Conservation (phyloP, 2,888 invertebrate genomes). For the Eubasilissa splendida region DNA sequence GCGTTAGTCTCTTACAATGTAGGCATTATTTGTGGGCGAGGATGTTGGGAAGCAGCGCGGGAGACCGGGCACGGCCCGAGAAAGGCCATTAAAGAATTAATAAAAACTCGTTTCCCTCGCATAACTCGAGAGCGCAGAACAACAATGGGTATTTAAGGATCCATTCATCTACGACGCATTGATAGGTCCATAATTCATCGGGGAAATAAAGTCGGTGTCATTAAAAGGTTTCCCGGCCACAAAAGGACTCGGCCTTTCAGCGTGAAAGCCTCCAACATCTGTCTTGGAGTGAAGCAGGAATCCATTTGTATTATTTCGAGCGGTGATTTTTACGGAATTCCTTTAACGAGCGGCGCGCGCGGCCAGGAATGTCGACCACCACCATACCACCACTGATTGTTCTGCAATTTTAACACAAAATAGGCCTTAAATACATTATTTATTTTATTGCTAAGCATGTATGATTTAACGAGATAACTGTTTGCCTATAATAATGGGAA, state of each 20-base stretch:
- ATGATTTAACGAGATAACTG: too few species aligned
- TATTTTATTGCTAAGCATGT: too few species aligned
- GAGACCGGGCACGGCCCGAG: neutral
- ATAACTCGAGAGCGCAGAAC: conserved; percentile 46
- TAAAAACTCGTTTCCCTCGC: conserved; percentile 53
- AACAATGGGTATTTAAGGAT: conserved; percentile 58
- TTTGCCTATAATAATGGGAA: neutral
- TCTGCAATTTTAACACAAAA: too few species aligned
- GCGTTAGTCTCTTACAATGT: too few species aligned
- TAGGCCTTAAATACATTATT: too few species aligned
- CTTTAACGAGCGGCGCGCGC: conserved; percentile 40
- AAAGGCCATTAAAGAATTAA: conserved; percentile 50
- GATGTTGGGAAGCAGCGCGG: neutral
- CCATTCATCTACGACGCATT: conserved; percentile 52
- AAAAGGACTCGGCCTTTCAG: conserved; percentile 36
- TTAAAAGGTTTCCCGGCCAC: conserved; percentile 43
- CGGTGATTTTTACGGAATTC: conserved; percentile 7
- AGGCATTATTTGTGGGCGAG: too few species aligned
- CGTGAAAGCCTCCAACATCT: conserved; percentile 36
- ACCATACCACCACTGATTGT: neutral
- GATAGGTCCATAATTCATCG: conserved; percentile 51
- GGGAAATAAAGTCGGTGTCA: conserved; percentile 52
- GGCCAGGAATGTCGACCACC: conserved; percentile 29
- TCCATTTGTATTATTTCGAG: conserved; percentile 31
- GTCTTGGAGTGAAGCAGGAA: conserved; percentile 13